Conservation (phyloP, 1,140 invertebrate genomes). For the Elymnias hypermnestra region DNA sequence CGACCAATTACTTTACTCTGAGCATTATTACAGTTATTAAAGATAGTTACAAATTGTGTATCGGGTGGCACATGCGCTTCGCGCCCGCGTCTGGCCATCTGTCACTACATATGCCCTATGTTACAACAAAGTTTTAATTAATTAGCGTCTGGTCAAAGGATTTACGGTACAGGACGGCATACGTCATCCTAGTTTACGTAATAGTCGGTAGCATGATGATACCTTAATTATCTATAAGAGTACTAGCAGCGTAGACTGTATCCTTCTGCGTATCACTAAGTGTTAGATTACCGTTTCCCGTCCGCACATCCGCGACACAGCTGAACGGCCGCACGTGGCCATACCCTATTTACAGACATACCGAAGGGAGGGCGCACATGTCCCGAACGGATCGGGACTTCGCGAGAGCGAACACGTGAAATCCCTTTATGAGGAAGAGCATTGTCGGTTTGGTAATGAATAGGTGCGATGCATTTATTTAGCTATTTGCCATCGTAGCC, state of each 20-base stretch:
- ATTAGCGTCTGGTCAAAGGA: constrained; percentile 61
- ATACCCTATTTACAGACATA: constrained; percentile 73
- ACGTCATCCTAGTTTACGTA: constrained; percentile 3
- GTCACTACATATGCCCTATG: constrained; percentile 63
- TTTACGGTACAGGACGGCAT: constrained; percentile 3
- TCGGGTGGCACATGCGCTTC: constrained; percentile 57
- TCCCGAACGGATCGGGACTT: constrained; percentile 70
- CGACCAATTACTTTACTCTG: constrained; percentile 11
- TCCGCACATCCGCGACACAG: constrained; percentile 67
- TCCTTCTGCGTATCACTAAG: constrained; percentile 47
- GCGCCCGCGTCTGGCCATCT: constrained; percentile 69
- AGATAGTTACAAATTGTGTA: constrained; percentile 54
- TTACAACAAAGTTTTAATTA: constrained; percentile 67
- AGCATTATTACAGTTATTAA: constrained; percentile 33
- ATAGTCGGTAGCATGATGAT: not conserved
- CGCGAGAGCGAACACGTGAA: constrained; percentile 70
- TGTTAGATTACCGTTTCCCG: constrained; percentile 70
- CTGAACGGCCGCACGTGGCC: constrained; percentile 72
- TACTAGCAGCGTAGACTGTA: constrained; percentile 27
- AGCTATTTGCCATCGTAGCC: constrained; percentile 67
- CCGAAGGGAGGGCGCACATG: constrained; percentile 70
- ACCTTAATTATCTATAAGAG: constrained; percentile 1
- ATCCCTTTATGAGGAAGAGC: constrained; percentile 68
- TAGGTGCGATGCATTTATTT: constrained; percentile 72
- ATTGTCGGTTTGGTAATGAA: constrained; percentile 69